Conservation (phyloP, 2,113 vertebrate species). For the Platycercus adscitus region DNA sequence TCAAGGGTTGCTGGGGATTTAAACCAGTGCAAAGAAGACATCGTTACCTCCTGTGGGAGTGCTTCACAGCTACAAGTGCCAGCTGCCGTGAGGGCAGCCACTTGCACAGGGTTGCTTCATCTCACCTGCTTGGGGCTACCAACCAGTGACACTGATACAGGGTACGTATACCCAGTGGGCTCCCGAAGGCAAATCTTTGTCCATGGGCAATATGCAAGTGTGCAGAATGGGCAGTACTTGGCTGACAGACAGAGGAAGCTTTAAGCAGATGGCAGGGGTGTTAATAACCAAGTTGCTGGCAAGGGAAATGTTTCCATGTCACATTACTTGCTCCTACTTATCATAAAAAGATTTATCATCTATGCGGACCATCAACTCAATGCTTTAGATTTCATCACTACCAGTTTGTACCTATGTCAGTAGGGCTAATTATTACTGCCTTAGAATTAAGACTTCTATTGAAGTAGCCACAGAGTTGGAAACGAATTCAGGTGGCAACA, state of each 20-base stretch:
- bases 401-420: not conserved
- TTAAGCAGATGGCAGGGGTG: not conserved
- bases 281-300: not conserved
- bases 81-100: not conserved
- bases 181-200: rapidly evolving
- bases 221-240: not conserved
- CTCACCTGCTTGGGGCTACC: rapidly evolving
- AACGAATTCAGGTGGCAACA: not conserved
- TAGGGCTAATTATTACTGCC: not conserved
- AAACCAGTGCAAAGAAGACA: not conserved
- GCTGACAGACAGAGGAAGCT: not conserved
- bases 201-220: rapidly evolving
- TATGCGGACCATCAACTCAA: not conserved
- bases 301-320: not conserved
- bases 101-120: not conserved
- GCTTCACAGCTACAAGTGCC: not conserved
- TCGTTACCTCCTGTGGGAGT: not conserved
- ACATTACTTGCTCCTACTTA: not conserved
- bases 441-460: not conserved
- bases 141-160: not conserved
- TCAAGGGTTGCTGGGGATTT: not conserved
- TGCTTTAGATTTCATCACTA: not conserved
- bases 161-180: rapidly evolving
- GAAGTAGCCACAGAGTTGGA: not conserved
- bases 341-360: not conserved